These are phyloP conservation scores for Leptatherina wallacei DNA, from an alignment of 2,797 vertebrate species.

Conservation along the genomic window DNA sequence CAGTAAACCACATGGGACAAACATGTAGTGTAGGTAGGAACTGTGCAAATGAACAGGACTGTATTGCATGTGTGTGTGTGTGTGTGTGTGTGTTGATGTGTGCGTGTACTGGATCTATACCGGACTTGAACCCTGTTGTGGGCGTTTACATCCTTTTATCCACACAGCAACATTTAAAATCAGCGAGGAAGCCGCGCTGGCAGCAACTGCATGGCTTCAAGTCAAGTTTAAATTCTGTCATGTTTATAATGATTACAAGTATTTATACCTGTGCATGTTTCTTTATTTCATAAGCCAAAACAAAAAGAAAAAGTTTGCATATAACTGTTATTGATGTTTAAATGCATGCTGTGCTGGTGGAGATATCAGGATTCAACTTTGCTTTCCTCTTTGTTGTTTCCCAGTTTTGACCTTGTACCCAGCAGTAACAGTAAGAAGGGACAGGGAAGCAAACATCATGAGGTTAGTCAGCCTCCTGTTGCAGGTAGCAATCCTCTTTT, in stretches of 20 bases:
- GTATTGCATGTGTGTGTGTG: slow-evolving; percentile 24
- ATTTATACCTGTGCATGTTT: slow-evolving; percentile 16
- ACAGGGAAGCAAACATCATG: slow-evolving; percentile 13
- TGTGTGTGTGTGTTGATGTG: background rate
- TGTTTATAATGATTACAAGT: slow-evolving; percentile 32
- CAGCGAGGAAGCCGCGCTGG: slow-evolving; percentile 42
- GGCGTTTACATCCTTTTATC: slow-evolving; percentile 27
- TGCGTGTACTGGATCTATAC: slow-evolving; percentile 11
- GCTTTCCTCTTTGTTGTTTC: slow-evolving; percentile 20
- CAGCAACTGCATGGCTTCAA: slow-evolving; percentile 30
- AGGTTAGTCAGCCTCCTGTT: slow-evolving; percentile 46
- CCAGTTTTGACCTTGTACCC: slow-evolving; percentile 35
- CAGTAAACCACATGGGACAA: slow-evolving; percentile 76
- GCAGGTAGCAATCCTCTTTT: slow-evolving; percentile 47
- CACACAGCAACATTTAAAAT: slow-evolving; percentile 37
- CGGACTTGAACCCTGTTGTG: slow-evolving; percentile 24
- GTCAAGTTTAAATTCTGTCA: slow-evolving; percentile 38
- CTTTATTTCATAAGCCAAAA: slow-evolving; percentile 27
- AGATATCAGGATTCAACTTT: slow-evolving; percentile 32
- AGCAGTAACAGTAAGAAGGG: slow-evolving; percentile 18
- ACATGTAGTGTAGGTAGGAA: slow-evolving; percentile 75
- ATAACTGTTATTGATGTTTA: slow-evolving; percentile 28
- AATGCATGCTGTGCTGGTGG: slow-evolving; percentile 39
- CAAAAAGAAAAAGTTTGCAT: slow-evolving; percentile 28
- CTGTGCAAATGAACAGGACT: slow-evolving; percentile 77